phyloP scores from a whole-genome alignment of 2,113 vertebrate genomes.

The Clarias gariepinus region DNA sequence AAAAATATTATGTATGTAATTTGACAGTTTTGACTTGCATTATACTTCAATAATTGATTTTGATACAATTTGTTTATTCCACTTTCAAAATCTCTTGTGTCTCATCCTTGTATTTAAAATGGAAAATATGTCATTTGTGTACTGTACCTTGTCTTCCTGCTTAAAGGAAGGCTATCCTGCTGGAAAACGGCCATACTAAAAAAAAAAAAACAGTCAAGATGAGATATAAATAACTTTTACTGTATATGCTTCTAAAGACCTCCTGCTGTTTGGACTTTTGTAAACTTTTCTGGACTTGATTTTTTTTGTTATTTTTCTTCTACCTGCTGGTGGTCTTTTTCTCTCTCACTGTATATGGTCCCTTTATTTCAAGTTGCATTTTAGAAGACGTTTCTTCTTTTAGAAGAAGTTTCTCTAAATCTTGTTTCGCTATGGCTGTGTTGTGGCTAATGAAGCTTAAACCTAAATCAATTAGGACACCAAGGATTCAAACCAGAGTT shows the following conservation, averaged over 20 bases:
- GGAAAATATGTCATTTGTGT: not conserved
- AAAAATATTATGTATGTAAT: too few relatives aligned
- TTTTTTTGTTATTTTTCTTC: not conserved
- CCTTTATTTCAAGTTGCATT: too few relatives aligned
- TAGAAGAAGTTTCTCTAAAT: too few relatives aligned
- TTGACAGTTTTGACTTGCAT: not conserved
- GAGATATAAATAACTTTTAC: not conserved
- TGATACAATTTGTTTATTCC: not conserved
- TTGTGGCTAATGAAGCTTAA: too few relatives aligned
- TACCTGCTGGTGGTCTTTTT: not conserved
- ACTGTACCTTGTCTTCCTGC: not conserved
- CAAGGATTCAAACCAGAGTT: too few relatives aligned
- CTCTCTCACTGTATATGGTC: too few relatives aligned
- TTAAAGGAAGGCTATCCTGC: not conserved
- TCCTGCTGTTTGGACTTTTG: too few relatives aligned
- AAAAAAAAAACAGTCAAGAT: not conserved
- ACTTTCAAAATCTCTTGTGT: not conserved
- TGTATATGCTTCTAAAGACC: not conserved
- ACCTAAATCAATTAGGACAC: too few relatives aligned
- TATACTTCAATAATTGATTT: not conserved
- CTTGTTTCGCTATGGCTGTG: too few relatives aligned
- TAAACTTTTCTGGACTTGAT: too few relatives aligned
- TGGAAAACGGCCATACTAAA: not conserved
- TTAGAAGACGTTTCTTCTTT: too few relatives aligned
- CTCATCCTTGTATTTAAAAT: not conserved